phyloP scores from a whole-genome alignment of 2,888 invertebrate species.

The Mesodorylaimus sp. region DNA sequence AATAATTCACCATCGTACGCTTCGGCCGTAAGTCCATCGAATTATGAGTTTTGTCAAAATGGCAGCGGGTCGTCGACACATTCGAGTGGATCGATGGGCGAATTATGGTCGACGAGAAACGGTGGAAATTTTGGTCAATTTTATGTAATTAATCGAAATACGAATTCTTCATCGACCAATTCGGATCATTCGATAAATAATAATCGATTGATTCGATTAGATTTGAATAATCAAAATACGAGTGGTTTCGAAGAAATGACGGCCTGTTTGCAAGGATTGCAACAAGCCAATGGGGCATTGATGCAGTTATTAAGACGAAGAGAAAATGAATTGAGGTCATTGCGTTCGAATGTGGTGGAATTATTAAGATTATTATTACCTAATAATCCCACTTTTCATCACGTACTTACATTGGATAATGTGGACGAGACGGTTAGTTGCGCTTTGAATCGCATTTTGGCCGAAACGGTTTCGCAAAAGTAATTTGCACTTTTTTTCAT shows the following conservation, averaged over 20 bases:
- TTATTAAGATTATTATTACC: too few relatives aligned
- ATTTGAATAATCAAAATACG: neutral
- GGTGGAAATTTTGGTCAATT: neutral
- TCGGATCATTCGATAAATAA: neutral
- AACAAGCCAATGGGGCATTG: neutral
- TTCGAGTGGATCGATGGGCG: too few relatives aligned
- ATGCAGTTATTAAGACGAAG: neutral
- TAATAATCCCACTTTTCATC: too few relatives aligned
- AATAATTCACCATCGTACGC: too few relatives aligned
- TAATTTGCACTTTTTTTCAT: too few relatives aligned
- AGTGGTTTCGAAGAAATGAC: neutral
- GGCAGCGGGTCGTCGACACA: too few relatives aligned
- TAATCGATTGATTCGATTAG: neutral
- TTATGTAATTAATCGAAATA: neutral
- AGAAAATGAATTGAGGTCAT: neutral
- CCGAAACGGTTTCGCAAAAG: too few relatives aligned
- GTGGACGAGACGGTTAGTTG: too few relatives aligned
- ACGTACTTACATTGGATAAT: too few relatives aligned
- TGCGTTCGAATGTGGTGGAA: neutral
- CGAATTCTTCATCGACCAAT: neutral
- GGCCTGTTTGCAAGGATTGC: neutral
- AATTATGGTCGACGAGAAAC: neutral
- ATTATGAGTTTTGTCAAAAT: too few relatives aligned
- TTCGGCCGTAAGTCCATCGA: too few relatives aligned
- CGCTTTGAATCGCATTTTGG: too few relatives aligned